A percentile compares a stretch with the other conserved stretches of the same genome.
Evolutionary conservation across 2,797 vertebrate genomes (phyloP).

Genomic region (Platyrinchus mystaceus): DNA sequence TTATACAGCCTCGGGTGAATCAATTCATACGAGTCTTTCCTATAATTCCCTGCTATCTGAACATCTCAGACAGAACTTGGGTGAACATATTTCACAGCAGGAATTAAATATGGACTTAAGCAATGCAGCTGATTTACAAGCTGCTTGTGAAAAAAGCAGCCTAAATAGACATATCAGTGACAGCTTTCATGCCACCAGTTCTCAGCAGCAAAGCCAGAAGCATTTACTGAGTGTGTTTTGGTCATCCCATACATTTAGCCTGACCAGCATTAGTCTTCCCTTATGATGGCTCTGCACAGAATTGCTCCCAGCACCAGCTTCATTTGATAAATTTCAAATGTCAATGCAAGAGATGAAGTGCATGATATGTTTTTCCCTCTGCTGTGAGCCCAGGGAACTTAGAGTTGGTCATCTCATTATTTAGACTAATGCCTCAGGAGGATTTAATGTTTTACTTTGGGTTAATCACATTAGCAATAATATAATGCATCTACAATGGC

Average conservation of each 20-base stretch:
- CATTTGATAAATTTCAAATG: not conserved
- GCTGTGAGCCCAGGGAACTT: not conserved
- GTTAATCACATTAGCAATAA: constrained; percentile 45
- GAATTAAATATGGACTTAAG: not conserved
- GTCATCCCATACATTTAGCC: not conserved
- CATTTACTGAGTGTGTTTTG: not conserved
- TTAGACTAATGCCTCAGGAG: constrained; percentile 20
- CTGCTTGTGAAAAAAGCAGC: not conserved
- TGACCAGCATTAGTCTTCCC: not conserved
- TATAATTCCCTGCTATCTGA: not conserved
- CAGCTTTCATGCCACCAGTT: not conserved
- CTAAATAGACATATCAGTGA: not conserved
- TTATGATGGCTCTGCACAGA: not conserved
- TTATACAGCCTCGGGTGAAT: not conserved
- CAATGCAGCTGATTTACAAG: not conserved
- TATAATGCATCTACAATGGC: not conserved
- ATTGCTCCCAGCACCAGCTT: not conserved
- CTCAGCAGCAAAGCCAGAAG: not conserved
- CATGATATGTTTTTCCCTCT: not conserved
- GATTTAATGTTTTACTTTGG: constrained; percentile 31
- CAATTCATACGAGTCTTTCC: not conserved
- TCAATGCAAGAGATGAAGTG: not conserved
- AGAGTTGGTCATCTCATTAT: not conserved
- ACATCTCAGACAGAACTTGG: not conserved
- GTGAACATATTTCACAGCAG: not conserved